These are phyloP conservation scores for Dendrocincla tyrannina DNA, from an alignment of 2,797 vertebrate species.

Conservation along the genomic window DNA sequence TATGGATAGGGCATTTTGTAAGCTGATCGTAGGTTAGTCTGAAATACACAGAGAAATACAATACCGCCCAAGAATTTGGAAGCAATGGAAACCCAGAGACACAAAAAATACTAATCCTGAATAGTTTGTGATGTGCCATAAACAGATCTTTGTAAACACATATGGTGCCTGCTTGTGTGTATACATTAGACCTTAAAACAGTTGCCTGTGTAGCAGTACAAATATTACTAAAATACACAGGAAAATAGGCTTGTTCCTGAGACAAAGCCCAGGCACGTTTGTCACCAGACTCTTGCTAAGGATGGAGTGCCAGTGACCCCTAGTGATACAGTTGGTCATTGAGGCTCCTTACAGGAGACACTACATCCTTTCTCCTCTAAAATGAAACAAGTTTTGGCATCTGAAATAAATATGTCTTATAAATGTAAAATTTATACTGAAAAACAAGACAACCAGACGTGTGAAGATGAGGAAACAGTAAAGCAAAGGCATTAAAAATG, in stretches of 20 bases:
- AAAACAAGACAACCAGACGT: not conserved
- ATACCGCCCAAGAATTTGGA: not conserved
- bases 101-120: not conserved
- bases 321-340: not conserved
- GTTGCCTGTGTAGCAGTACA: not conserved
- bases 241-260: not conserved
- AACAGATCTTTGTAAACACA: not conserved
- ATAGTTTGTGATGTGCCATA: not conserved
- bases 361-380: fast-evolving
- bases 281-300: fast-evolving
- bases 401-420: fast-evolving
- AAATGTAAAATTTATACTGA: not conserved
- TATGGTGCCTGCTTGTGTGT: not conserved
- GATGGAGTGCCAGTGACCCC: conserved; percentile 69
- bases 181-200: not conserved
- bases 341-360: not conserved
- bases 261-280: fast-evolving
- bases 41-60: not conserved
- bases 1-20: not conserved
- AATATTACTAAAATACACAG: not conserved
- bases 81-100: fast-evolving
- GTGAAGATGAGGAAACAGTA: not conserved
- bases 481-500: not conserved
- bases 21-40: not conserved
- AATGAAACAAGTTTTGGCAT: not conserved